Base-by-base conservation (phyloP, 2,888 invertebrate genomes). In the Galeopsomyia nigrocyanea region DNA sequence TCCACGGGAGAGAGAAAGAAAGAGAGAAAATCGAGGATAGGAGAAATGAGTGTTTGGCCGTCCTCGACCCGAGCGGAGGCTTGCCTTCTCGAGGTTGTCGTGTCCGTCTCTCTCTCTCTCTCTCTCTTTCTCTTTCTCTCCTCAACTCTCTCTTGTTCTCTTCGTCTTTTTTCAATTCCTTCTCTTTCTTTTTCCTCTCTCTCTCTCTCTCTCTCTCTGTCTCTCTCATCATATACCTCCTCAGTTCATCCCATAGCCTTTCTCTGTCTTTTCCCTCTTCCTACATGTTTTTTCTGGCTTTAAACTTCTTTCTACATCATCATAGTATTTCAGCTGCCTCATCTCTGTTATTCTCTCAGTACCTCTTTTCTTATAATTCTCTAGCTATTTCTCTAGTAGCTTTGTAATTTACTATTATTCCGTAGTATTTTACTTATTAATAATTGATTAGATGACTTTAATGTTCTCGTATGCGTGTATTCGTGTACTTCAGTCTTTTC, bases 11-110 rank as follows among this genome's bases (percentile, higher is more conserved):
- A 17, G 26, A 21, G 26, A 63, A 21, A 60, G 60, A 50, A 47
- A 53, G 47, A 68, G 64, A 57, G 61, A 26, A 26, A 26, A 26
- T 26, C 26, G 5, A 26, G 60, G 50, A 47, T 55, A 49, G 58
- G 50, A 19, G 51, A 47, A 66, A 66, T 71, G 49, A 46, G 67
- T 75, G 74, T 49, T 75, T 72, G 71, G 71, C 77, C 80, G 80
- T 78, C 80, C 80, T 80, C 80, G 81, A 81, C 81, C 80, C 77
- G 78, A 76, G 76, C 78, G 77, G 78, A 77, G 79, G 79, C 80
- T 80, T 79, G 78, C 76, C 74, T 74, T 64, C 74, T 71, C 76
- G 80, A 81, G 81, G 80, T 78, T 81, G 78, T 74, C 78, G 79
- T 78, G 78, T 79, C 77, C 68, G 73, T 76, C 78, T 78, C 75